phyloP scores from a whole-genome alignment of 2,797 vertebrate species.

The Hydrophis major region DNA sequence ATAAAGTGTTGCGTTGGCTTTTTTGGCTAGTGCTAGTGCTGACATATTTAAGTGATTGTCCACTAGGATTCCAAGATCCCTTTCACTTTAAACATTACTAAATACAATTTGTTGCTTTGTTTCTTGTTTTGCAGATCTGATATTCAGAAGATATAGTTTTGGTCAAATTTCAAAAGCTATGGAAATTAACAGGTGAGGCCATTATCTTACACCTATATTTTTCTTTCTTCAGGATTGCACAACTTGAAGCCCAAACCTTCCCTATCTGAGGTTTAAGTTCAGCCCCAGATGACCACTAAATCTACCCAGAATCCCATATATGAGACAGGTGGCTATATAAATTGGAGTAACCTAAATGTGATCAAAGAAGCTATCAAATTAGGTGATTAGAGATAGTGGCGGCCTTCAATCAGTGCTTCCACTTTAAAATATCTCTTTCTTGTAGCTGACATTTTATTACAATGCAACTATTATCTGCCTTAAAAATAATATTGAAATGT shows the following conservation, averaged over 20 bases:
- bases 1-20: not conserved
- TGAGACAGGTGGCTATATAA: not conserved
- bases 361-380: not conserved
- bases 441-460: slow-evolving; percentile 47
- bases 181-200: not conserved
- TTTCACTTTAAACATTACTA: not conserved
- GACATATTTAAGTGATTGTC: not conserved
- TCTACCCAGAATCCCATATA: not conserved
- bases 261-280: not conserved
- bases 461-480: slow-evolving; percentile 30
- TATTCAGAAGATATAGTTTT: not conserved
- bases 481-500: slow-evolving; percentile 13
- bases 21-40: not conserved
- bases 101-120: not conserved
- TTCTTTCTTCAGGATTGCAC: not conserved
- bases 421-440: slow-evolving; percentile 42
- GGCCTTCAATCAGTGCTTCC: not conserved
- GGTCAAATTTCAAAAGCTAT: not conserved
- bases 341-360: not conserved
- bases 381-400: not conserved
- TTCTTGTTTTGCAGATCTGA: not conserved
- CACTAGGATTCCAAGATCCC: not conserved
- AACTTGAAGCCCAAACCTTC: not conserved
- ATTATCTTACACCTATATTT: not conserved
- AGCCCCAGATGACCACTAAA: not conserved